A percentile compares a stretch with the other conserved stretches of the same genome.
Conservation (phyloP, 64 coral and sea anemone species). For the Montipora cactus region DNA sequence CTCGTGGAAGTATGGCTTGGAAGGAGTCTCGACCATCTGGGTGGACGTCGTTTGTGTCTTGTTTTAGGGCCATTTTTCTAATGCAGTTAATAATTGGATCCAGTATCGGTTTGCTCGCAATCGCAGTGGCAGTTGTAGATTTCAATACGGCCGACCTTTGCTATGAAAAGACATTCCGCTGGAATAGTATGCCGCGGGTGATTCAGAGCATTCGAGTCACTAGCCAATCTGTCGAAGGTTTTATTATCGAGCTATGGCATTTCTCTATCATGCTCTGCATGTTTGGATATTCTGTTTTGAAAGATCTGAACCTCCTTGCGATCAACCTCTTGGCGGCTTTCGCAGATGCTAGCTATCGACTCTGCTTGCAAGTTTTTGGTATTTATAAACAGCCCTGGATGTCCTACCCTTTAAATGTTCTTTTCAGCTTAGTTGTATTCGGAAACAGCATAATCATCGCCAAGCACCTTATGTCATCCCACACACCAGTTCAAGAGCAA, state of each 20-base stretch:
- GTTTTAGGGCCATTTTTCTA: slow-evolving; percentile 63
- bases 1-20: slow-evolving; percentile 6
- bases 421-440: slow-evolving; percentile 50
- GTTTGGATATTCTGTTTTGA: slow-evolving; percentile 78
- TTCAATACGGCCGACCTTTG: slow-evolving; percentile 75
- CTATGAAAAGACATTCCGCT: slow-evolving; percentile 56
- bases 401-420: slow-evolving; percentile 76
- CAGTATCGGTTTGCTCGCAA: slow-evolving; percentile 54
- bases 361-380: slow-evolving; percentile 77
- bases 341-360: slow-evolving; percentile 70
- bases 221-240: slow-evolving; percentile 71
- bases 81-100: slow-evolving; percentile 69
- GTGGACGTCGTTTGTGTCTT: slow-evolving; percentile 1
- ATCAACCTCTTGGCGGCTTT: slow-evolving; percentile 77
- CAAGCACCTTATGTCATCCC: not conserved
- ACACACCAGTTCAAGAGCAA: not conserved
- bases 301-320: slow-evolving; percentile 75
- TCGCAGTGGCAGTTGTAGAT: slow-evolving; percentile 61
- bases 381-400: slow-evolving; percentile 86
- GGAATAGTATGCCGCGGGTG: slow-evolving; percentile 63
- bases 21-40: not conserved
- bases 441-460: slow-evolving; percentile 59
- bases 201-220: slow-evolving; percentile 77
- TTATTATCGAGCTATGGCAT: slow-evolving; percentile 85
- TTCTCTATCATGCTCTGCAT: slow-evolving; percentile 61